Percentiles rank a stretch among this genome's conserved stretches.
Evolutionary conservation across 2,113 vertebrate species (phyloP).

Genomic region (Paramisgurnus dabryanus): DNA sequence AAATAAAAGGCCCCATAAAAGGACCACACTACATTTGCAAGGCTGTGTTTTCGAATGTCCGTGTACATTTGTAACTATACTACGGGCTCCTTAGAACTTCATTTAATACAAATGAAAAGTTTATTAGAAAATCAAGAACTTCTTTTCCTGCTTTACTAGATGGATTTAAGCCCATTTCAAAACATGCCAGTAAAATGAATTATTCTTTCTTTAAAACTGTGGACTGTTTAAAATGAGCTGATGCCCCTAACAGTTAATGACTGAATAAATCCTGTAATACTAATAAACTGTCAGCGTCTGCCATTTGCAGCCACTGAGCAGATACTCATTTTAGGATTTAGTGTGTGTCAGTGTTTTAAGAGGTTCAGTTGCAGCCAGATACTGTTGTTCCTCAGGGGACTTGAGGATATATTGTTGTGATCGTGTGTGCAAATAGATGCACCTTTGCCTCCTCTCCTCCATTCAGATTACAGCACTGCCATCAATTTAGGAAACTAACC

Average conservation of each 20-base stretch:
- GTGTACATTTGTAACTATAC: no score
- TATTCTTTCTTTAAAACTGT: constrained; percentile 37
- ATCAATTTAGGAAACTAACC: constrained; percentile 69
- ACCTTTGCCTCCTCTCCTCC: constrained; percentile 58
- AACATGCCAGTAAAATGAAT: neutral
- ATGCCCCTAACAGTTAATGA: constrained; percentile 60
- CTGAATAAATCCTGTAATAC: constrained; percentile 55
- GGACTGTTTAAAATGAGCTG: constrained; percentile 33
- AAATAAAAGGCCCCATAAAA: no score
- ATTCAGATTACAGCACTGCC: constrained; percentile 61
- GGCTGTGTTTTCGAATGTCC: no score
- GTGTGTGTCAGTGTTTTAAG: constrained; percentile 11
- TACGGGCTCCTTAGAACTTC: no score
- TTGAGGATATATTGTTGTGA: constrained; percentile 65
- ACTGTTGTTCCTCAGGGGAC: constrained; percentile 63
- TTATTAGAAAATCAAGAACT: neutral
- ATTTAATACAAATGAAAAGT: neutral
- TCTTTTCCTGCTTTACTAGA: neutral
- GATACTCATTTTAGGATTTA: neutral
- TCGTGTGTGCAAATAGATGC: constrained; percentile 76
- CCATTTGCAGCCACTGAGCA: neutral
- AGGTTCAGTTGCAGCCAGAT: constrained; percentile 38
- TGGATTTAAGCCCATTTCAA: neutral
- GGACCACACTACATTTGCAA: no score
- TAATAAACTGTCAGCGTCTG: constrained; percentile 9